Evolutionary conservation across 2,797 vertebrate species (phyloP).

Genomic region (Sebastolobus alascanus): DNA sequence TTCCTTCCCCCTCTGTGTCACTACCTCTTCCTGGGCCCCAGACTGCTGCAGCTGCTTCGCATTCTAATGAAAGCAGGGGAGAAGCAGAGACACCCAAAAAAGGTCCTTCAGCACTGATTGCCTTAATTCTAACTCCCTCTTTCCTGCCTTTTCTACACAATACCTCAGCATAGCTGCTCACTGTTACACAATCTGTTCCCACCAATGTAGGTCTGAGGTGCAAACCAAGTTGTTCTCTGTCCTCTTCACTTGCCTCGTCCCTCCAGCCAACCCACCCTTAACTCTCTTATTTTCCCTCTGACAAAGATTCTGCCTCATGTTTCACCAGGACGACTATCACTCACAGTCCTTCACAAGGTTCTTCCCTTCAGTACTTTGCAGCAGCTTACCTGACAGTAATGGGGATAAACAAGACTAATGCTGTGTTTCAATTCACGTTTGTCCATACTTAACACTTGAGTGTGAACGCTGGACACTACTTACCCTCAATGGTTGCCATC

Average conservation of each 20-base stretch:
- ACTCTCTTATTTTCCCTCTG: not conserved
- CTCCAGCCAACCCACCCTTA: not conserved
- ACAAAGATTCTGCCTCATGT: conserved; percentile 21
- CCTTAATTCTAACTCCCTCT: conserved; percentile 37
- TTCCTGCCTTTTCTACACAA: conserved; percentile 29
- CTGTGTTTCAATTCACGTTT: no score
- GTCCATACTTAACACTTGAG: no score
- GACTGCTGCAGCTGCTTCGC: conserved; percentile 18
- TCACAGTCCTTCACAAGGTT: conserved; percentile 29
- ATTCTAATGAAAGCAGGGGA: conserved; percentile 48
- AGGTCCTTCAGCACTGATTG: conserved; percentile 44
- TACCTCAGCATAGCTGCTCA: conserved; percentile 16
- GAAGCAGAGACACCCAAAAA: conserved; percentile 24
- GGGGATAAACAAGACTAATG: not conserved
- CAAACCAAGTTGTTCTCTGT: conserved; percentile 26
- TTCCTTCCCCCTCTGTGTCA: conserved; percentile 22
- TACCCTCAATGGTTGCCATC: not conserved
- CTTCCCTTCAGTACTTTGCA: conserved; percentile 21
- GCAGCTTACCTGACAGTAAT: not conserved
- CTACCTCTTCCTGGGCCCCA: conserved; percentile 29
- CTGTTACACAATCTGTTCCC: conserved; percentile 26
- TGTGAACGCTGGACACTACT: no score
- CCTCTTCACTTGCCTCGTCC: conserved; percentile 7
- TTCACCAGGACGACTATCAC: conserved; percentile 32
- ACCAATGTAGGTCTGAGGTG: conserved; percentile 9